Percentiles rank a stretch among this genome's conserved stretches.
These are phyloP conservation scores for Melieria picta DNA, from an alignment of 2,888 invertebrate species.

Conservation along the genomic window DNA sequence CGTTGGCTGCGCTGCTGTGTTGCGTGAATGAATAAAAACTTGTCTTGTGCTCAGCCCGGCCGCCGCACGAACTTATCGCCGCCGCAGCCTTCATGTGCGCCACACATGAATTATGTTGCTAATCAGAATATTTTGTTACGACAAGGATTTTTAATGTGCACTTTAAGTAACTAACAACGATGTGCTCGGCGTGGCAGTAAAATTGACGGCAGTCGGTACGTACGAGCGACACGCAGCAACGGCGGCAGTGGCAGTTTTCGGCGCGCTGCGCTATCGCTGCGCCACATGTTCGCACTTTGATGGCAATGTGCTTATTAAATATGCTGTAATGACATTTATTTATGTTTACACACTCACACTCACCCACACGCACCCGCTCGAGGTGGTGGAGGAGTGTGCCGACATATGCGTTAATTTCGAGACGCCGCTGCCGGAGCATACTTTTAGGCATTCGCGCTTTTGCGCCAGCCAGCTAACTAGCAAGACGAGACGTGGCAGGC, in stretches of 20 bases:
- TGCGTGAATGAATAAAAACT: no score
- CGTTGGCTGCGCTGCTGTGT: no score
- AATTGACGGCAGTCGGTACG: conserved; percentile 2
- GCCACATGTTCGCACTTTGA: background rate
- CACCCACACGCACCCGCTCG: background rate
- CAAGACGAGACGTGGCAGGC: background rate
- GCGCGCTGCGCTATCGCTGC: background rate
- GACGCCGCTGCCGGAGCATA: conserved; percentile 12
- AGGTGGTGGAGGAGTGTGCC: background rate
- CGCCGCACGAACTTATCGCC: no score
- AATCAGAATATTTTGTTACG: conserved; percentile 45
- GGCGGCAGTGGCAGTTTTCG: background rate
- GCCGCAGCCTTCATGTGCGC: background rate
- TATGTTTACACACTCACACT: conserved; percentile 16
- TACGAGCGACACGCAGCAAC: background rate
- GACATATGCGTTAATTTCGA: conserved; percentile 31
- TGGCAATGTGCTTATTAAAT: conserved; percentile 37
- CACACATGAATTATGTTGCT: conserved; percentile 43
- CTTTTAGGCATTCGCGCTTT: conserved; percentile 1
- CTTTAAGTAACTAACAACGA: conserved; percentile 10
- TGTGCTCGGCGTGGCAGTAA: no score
- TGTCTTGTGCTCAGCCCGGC: no score
- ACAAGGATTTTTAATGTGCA: conserved; percentile 43
- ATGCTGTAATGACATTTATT: conserved; percentile 42
- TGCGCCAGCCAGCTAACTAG: background rate